Conservation (phyloP, 1,140 invertebrate genomes). For the Bombus fervidus region DNA sequence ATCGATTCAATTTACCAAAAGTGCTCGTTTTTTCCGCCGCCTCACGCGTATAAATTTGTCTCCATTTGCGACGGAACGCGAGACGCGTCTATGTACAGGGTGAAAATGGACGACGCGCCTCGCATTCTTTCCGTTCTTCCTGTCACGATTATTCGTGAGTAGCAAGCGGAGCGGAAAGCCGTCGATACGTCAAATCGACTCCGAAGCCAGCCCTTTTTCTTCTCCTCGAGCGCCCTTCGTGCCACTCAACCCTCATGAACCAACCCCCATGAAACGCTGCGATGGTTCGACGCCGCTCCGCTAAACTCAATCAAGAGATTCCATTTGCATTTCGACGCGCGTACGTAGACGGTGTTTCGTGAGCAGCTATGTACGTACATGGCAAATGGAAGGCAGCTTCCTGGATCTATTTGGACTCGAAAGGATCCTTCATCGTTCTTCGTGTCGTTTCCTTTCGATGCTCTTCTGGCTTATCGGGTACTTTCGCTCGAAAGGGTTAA, state of each 20-base stretch:
- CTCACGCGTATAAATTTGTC: constrained; percentile 46
- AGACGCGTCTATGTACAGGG: not conserved
- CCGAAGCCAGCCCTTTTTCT: constrained; percentile 33
- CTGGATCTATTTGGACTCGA: not conserved
- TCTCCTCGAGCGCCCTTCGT: not conserved
- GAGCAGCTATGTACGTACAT: not conserved
- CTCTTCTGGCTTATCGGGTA: not conserved
- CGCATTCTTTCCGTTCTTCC: constrained; percentile 43
- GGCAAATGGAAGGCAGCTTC: constrained; percentile 15
- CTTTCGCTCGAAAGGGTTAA: not conserved
- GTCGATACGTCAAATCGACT: constrained; percentile 65
- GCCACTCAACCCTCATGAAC: not conserved
- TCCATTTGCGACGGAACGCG: constrained; percentile 39
- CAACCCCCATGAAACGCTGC: not conserved
- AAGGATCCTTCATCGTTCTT: not conserved
- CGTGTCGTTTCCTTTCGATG: not conserved
- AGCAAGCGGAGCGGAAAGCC: constrained; percentile 50
- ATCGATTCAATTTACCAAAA: constrained; percentile 52
- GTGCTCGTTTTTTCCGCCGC: not conserved
- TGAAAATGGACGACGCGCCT: constrained; percentile 30
- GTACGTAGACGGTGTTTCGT: constrained; percentile 32
- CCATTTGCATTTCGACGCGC: constrained; percentile 59
- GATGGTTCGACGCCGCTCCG: not conserved
- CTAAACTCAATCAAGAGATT: constrained; percentile 68
- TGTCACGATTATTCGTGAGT: constrained; percentile 56